These are phyloP conservation scores for Ctenomys sociabilis DNA, from an alignment of 2,113 vertebrate genomes.

Conservation along the genomic window DNA sequence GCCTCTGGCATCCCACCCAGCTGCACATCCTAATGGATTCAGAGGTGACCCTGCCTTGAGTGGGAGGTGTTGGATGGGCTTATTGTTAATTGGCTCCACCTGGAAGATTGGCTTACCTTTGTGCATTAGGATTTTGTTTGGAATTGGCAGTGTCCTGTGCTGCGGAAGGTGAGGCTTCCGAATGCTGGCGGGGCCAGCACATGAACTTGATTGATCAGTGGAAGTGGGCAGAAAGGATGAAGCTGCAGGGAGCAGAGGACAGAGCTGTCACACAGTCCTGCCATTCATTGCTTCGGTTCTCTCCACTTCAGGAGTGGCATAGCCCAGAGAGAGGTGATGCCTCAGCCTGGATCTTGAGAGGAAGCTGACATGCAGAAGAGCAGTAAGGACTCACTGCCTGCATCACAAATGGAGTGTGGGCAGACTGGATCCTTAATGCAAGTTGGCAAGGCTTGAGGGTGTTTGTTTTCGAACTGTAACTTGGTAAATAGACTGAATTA, in stretches of 20 bases:
- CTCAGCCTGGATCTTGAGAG: neutral
- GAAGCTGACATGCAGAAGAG: neutral
- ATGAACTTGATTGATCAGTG: neutral
- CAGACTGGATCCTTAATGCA: neutral
- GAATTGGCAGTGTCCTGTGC: neutral
- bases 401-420: neutral
- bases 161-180: neutral
- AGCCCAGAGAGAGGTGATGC: neutral
- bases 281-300: neutral
- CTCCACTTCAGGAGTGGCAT: neutral
- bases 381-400: too few relatives aligned
- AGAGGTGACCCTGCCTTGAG: neutral
- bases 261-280: fast-evolving
- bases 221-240: neutral
- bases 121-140: neutral
- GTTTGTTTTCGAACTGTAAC: neutral
- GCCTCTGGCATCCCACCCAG: too few relatives aligned
- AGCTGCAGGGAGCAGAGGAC: neutral
- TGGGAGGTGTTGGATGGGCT: neutral
- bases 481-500: neutral
- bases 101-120: neutral
- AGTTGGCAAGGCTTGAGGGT: neutral
- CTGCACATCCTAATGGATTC: neutral
- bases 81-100: neutral
- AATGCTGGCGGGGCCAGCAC: neutral